phyloP scores from a whole-genome alignment of 1,140 invertebrate genomes.

The Steinernema khuongi region DNA sequence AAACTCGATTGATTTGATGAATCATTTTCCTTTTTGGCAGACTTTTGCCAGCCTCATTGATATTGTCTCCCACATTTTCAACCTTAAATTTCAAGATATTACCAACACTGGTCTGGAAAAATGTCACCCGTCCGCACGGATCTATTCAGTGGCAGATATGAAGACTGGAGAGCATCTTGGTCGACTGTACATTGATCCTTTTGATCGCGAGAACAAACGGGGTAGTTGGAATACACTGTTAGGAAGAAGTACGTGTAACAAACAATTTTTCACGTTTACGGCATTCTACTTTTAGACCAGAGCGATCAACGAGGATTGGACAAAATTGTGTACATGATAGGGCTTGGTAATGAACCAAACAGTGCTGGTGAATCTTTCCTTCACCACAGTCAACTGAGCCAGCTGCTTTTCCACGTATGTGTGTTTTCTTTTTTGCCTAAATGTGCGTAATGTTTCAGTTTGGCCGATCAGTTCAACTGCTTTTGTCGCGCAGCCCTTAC shows the following conservation, averaged over 20 bases:
- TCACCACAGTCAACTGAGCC: constrained; percentile 20
- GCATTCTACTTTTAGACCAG: constrained; percentile 39
- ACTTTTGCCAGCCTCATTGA: constrained; percentile 50
- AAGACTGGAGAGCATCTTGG: constrained; percentile 52
- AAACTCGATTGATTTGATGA: constrained; percentile 53
- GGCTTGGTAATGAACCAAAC: constrained; percentile 47
- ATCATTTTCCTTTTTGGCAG: constrained; percentile 54
- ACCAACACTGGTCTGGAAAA: constrained; percentile 41
- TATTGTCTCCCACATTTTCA: constrained; percentile 41
- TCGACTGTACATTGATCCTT: constrained; percentile 53
- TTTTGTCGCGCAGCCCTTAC: constrained; percentile 50
- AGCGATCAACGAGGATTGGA: constrained; percentile 46
- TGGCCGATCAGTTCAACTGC: constrained; percentile 47
- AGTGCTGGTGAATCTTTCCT: constrained; percentile 5
- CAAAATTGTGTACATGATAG: constrained; percentile 55
- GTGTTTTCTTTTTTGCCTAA: background rate
- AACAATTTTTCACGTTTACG: background rate
- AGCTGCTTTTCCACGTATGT: constrained; percentile 48
- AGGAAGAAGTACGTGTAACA: constrained; percentile 42
- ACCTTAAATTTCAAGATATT: constrained; percentile 42
- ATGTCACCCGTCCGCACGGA: constrained; percentile 50
- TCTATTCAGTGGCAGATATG: constrained; percentile 48
- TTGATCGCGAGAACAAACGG: constrained; percentile 45
- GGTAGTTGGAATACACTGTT: constrained; percentile 46
- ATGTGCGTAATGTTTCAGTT: constrained; percentile 41